Percentiles rank a stretch among this genome's conserved stretches.
Evolutionary conservation across 1,140 invertebrate genomes (phyloP).

Genomic region (Papilio machaon): DNA sequence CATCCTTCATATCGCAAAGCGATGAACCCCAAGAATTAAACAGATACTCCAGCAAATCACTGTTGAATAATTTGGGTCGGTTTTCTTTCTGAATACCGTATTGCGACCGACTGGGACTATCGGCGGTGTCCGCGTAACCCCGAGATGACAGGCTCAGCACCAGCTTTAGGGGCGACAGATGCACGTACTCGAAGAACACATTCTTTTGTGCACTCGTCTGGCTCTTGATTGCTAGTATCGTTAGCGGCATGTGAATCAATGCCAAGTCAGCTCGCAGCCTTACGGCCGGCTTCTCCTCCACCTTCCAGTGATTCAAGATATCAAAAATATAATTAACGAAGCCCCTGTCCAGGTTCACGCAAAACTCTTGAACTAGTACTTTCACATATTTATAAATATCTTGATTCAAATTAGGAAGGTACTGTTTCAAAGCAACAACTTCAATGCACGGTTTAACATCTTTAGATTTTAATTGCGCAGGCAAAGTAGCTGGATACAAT

Average conservation of each 20-base stretch:
- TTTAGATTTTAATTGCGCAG: slow-evolving; percentile 63
- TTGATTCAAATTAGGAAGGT: slow-evolving; percentile 82
- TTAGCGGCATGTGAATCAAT: slow-evolving; percentile 83
- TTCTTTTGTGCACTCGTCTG: slow-evolving; percentile 65
- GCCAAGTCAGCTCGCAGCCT: slow-evolving; percentile 83
- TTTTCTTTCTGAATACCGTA: slow-evolving; percentile 80
- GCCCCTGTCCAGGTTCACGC: slow-evolving; percentile 88
- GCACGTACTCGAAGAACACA: slow-evolving; percentile 85
- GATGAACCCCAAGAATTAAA: slow-evolving; percentile 84
- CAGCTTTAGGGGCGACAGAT: slow-evolving; percentile 87
- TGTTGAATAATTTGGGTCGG: slow-evolving; percentile 78
- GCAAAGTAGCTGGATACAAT: slow-evolving; percentile 83
- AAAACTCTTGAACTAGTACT: slow-evolving; percentile 87
- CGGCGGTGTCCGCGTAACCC: slow-evolving; percentile 79
- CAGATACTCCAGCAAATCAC: slow-evolving; percentile 82
- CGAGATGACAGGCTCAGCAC: slow-evolving; percentile 86
- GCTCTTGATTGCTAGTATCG: slow-evolving; percentile 75
- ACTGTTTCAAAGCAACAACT: slow-evolving; percentile 84
- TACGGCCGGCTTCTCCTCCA: slow-evolving; percentile 81
- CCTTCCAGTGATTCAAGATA: slow-evolving; percentile 82
- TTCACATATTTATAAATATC: slow-evolving; percentile 88
- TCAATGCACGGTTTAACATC: slow-evolving; percentile 87
- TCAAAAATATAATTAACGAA: slow-evolving; percentile 86
- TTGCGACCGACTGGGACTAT: slow-evolving; percentile 68
- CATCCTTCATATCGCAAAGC: slow-evolving; percentile 85